Base-by-base conservation (phyloP, 2,797 vertebrate genomes). In the Lepus townsendii region DNA sequence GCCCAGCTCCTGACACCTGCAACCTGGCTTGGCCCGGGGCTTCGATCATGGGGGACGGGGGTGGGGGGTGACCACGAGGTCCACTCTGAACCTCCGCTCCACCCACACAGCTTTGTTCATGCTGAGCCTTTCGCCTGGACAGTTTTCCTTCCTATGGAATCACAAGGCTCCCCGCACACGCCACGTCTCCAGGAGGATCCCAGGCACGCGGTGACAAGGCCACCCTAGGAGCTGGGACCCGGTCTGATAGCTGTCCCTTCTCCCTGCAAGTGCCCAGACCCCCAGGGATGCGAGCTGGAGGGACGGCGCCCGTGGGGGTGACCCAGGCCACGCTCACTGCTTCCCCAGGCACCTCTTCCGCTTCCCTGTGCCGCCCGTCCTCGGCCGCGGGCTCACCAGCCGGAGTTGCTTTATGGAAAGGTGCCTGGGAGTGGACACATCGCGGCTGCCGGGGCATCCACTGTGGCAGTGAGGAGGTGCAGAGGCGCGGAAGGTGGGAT, bases 31-130 rank as follows among this genome's bases (percentile, higher is more conserved):
- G n/a, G 60, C 16, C 38, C 47, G 7, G 12, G 14, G 35, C 77
- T 77, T 79, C 32, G 26, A 2, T 24, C n/a, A 20, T 14, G 62
- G 78, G 47, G 9, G 30, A 22, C 11, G 62, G 78, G 47, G 9
- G 30, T 73, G 16, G 32, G 32, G 32, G 80, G 60, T 20, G 24
- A 71, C 32, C 84, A 14, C 5, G 5, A 30, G 9, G 22, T 35
- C 66, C 57, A 19, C 42, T 32, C 42, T 24, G 13, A 72, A 65
- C 1, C 4, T 20, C 42, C 50, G 8, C 26, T 13, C 54, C 1
- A 1, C 35, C 35, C 13, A 12, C 26, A 17, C 4, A 0, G 47
- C 30, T 72, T 66, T 38, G 42, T 32, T 5, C 5, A 0, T 1
- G 4, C 17, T 20, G 47, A 68, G 16, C 16, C 8, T 27, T 86